These are phyloP conservation scores for Microplitis manilae DNA, from an alignment of 2,888 invertebrate genomes.

Conservation along the genomic window DNA sequence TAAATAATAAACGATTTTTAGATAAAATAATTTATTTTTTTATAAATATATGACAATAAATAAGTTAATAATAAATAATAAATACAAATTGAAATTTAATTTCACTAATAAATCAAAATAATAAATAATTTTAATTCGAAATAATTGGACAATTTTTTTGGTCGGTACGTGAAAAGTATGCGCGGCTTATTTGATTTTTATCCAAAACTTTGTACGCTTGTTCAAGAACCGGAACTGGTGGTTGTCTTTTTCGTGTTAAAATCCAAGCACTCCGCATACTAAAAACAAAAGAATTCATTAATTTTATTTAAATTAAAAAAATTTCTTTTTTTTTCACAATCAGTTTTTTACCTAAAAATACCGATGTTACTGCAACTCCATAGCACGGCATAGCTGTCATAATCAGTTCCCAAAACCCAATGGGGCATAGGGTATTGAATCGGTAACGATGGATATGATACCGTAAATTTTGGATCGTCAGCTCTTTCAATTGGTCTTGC, in stretches of 20 bases:
- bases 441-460: slow-evolving; percentile 78
- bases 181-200: slow-evolving; percentile 75
- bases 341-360: slow-evolving; percentile 71
- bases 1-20: neutral
- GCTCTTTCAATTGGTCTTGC: slow-evolving; percentile 73
- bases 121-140: neutral
- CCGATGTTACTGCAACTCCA: slow-evolving; percentile 77
- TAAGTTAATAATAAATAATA: neutral
- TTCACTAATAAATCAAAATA: neutral
- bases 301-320: neutral
- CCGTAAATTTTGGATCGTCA: slow-evolving; percentile 76
- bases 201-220: slow-evolving; percentile 76
- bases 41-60: slow-evolving; percentile 10
- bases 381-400: slow-evolving; percentile 76
- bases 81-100: neutral
- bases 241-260: slow-evolving; percentile 76
- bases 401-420: slow-evolving; percentile 80
- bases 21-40: slow-evolving; percentile 13
- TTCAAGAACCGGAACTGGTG: slow-evolving; percentile 75
- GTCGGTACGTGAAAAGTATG: slow-evolving; percentile 77
- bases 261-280: slow-evolving; percentile 75
- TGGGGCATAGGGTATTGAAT: slow-evolving; percentile 75
- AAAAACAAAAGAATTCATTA: slow-evolving; percentile 2
- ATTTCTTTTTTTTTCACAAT: neutral
- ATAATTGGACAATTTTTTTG: slow-evolving; percentile 75